phyloP scores from a whole-genome alignment of 2,113 vertebrate genomes.

The Danionella cerebrum region DNA sequence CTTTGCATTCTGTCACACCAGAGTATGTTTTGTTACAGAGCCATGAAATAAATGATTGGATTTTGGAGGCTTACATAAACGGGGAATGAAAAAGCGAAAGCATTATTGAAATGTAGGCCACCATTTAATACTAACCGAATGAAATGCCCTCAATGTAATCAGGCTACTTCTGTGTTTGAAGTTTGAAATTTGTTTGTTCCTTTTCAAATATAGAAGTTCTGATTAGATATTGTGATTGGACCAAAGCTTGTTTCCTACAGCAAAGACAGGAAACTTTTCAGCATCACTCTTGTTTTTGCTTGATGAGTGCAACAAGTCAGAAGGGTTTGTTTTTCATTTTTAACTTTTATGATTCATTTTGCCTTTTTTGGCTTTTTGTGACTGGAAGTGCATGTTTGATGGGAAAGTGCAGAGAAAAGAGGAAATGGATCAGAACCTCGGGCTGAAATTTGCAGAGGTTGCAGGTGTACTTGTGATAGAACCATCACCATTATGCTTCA shows the following conservation, averaged over 20 bases:
- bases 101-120: conserved; percentile 14
- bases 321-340: too few relatives aligned
- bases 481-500: too few relatives aligned
- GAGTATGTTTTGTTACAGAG: background rate
- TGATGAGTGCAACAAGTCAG: too few relatives aligned
- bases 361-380: too few relatives aligned
- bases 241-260: background rate
- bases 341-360: too few relatives aligned
- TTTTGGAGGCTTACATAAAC: background rate
- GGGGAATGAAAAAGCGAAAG: background rate
- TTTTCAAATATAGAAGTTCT: conserved; percentile 1
- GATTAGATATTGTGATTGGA: conserved; percentile 22
- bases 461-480: too few relatives aligned
- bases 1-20: background rate
- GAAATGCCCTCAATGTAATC: conserved; percentile 18
- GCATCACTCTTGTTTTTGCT: background rate
- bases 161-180: background rate
- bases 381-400: too few relatives aligned
- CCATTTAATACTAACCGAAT: conserved; percentile 1
- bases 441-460: too few relatives aligned
- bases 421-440: too few relatives aligned
- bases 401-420: too few relatives aligned
- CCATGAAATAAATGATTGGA: background rate
- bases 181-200: conserved; percentile 2
- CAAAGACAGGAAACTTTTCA: background rate